Base-by-base conservation (phyloP, 2,888 invertebrate species). In the Byasa hedistus region DNA sequence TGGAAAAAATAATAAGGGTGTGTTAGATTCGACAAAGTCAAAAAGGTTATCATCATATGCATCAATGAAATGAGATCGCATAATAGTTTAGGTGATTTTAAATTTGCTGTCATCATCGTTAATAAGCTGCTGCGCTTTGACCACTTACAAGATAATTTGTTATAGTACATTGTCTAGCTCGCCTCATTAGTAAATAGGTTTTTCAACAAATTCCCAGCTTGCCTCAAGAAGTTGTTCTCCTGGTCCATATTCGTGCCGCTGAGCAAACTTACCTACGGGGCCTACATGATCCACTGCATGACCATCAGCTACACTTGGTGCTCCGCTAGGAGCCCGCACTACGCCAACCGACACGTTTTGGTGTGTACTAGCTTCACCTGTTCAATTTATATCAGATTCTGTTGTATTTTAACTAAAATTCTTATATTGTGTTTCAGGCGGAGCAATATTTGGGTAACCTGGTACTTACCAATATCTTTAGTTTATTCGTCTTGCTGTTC, bases 261-360 rank as follows among this genome's bases (percentile, higher is more conserved):
- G 10, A 56, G 68, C 32, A 68, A 65, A 48, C 48, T 68, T 19
- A 59, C 64, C 0, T 68, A 68, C 51, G 68, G 68, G 0, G 58
- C 65, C 15, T 68, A 68, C 22, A 59, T 65, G 59, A 39, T 61
- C 10, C 62, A 68, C 32, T 22, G 17, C 27, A 44, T 54, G 3
- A 48, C 27, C 4, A 55, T 62, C 4, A 52, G 19, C 10, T 62
- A 27, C n/a, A 62, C 52, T n/a, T 19, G 15, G 3, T 2, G 8
- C 1, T 48, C 58, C 4, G 44, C 57, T 4, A 19, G 66, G 48
- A 58, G 57, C 48, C 54, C 66, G 8, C 22, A 55, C 0, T 39
- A 66, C 32, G 62, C n/a, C 39, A 62, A 59, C 32, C 54, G 39
- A 21, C 27, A 58, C 27, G 15, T 62, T 22, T 12, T 62, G 55